Evolutionary conservation across 1,140 invertebrate genomes (phyloP), one percentile per base, ranked within the genome.

Genomic region (Triops longicaudatus): DNA sequence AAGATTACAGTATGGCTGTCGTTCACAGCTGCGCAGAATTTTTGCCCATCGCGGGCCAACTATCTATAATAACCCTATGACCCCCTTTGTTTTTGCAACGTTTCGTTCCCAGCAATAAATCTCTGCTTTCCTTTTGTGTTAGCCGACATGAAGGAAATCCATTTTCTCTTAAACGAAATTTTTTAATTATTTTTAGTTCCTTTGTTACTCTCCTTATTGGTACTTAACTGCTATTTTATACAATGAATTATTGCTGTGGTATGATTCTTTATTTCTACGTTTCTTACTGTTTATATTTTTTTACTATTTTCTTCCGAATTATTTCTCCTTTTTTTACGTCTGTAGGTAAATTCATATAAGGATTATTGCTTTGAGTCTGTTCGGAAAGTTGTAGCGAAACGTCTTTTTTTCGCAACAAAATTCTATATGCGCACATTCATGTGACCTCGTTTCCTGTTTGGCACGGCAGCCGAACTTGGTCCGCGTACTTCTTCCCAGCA

Each of bases 51-150:
- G 63, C 11, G n/a, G n/a, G 11, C 63, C 3, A 73, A 27, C 41
- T 9, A 73, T 17, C 73, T 26, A 37, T 41, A 73, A 73, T 37
- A 41, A n/a, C 73, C 14, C 26, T n/a, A 27, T 73, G 73, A 73
- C 26, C 22, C 22, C 41, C 73, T 26, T 27, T 73, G 31, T 37
- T 37, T 37, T 37, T 37, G 31, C 27, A 27, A 17, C n/a, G 22
- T 73, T n/a, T 14, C 7, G 22, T 73, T 22, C 27, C 73, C 73
- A 10, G 17, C 28, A 41, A 22, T 1, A 72, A 72, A 72, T 72
- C 72, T 31, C 72, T 73, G 72, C 26, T 72, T n/a, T n/a, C 63
- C 63, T 4, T 37, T 37, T 7, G 31, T 37, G 31, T 37, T 37
- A 7, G 2, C 2, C 31, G 31, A 37, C 31, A 37, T 7, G 2